Evolutionary conservation across 1,140 invertebrate genomes (phyloP).

Genomic region (Atopsyche davidsoni): DNA sequence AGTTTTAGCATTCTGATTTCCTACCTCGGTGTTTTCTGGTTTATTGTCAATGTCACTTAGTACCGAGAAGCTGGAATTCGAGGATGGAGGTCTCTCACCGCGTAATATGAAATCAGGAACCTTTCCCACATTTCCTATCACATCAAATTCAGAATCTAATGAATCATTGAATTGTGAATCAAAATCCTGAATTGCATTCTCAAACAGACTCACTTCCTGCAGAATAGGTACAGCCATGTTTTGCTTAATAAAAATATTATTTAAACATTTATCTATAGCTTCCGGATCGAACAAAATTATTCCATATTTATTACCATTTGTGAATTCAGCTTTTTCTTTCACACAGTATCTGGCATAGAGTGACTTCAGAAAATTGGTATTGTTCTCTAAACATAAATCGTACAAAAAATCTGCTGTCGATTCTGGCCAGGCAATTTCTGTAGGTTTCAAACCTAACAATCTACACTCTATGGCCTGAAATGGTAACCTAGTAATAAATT

Average conservation of each 20-base stretch:
- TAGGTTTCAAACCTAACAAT: constrained; percentile 37
- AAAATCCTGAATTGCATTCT: no score
- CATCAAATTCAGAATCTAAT: no score
- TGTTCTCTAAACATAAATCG: constrained; percentile 33
- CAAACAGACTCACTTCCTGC: constrained; percentile 34
- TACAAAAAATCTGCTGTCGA: constrained; percentile 38
- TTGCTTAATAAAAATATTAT: constrained; percentile 37
- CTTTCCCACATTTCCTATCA: no score
- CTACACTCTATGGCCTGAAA: constrained; percentile 47
- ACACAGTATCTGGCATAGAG: constrained; percentile 38
- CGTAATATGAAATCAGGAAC: no score
- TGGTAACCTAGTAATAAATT: constrained; percentile 37
- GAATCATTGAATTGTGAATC: no score
- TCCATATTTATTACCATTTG: constrained; percentile 40
- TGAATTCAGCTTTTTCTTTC: constrained; percentile 36
- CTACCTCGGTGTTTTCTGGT: no score
- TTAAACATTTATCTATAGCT: constrained; percentile 34
- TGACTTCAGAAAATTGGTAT: constrained; percentile 34
- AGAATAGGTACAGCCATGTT: constrained; percentile 34
- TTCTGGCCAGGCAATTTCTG: constrained; percentile 36
- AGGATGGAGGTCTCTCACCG: no score
- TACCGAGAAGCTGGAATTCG: no score
- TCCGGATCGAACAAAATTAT: constrained; percentile 38
- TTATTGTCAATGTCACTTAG: no score
- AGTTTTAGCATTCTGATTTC: no score